A percentile compares a stretch with the other conserved stretches of the same genome.
phyloP scores from a whole-genome alignment of 2,797 vertebrate genomes.

The Adelosebastes latens region DNA sequence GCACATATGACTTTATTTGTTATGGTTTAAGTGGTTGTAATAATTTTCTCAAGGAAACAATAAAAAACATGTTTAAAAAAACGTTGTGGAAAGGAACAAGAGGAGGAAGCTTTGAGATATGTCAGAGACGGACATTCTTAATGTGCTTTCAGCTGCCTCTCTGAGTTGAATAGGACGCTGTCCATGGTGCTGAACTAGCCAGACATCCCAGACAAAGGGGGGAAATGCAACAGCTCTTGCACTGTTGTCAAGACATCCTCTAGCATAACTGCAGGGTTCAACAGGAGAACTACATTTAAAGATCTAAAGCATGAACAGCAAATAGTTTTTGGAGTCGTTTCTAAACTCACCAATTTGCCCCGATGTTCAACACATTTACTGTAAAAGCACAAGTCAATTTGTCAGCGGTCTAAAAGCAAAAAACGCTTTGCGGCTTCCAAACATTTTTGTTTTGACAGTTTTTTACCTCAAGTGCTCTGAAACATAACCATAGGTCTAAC shows the following conservation, averaged over 20 bases:
- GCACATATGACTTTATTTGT: no score
- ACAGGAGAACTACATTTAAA: not conserved
- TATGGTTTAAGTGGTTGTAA: no score
- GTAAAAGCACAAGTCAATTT: not conserved
- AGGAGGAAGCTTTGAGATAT: not conserved
- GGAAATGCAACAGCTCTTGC: slow-evolving; percentile 19
- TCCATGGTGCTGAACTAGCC: slow-evolving; percentile 43
- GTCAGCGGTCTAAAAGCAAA: not conserved
- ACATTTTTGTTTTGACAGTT: slow-evolving; percentile 19
- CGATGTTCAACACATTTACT: not conserved
- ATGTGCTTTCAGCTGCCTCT: not conserved
- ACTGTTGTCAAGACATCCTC: slow-evolving; percentile 3
- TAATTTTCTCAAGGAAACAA: no score
- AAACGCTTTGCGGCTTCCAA: not conserved
- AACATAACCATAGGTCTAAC: not conserved
- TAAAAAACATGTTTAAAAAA: no score
- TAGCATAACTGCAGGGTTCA: not conserved
- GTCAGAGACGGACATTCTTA: not conserved
- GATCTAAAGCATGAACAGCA: slow-evolving; percentile 9
- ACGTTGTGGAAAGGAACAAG: not conserved
- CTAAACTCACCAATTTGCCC: not conserved
- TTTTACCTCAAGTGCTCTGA: not conserved
- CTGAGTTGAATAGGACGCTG: not conserved
- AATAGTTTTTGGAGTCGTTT: not conserved
- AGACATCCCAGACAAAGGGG: no score